phyloP scores from a whole-genome alignment of 2,797 vertebrate species.

The Atherinosoma microstoma region DNA sequence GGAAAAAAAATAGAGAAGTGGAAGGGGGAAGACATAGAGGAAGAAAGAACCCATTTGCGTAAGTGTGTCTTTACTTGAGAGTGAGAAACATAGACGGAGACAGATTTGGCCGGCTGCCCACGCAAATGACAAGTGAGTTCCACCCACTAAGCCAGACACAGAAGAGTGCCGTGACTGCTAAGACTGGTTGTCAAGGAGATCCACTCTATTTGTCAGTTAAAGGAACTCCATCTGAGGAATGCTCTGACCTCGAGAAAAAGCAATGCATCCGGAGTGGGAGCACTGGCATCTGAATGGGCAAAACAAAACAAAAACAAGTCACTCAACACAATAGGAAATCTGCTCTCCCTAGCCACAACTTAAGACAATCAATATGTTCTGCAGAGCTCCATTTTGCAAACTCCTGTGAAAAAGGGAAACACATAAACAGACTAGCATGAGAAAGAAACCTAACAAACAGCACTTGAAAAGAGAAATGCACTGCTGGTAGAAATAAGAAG shows the following conservation, averaged over 20 bases:
- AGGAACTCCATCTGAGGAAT: slow-evolving; percentile 62
- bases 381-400: slow-evolving; percentile 1
- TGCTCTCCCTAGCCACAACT: slow-evolving; percentile 24
- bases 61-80: slow-evolving; percentile 33
- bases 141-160: slow-evolving; percentile 69
- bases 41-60: slow-evolving; percentile 33
- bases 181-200: slow-evolving; percentile 78
- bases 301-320: slow-evolving; percentile 51
- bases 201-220: slow-evolving; percentile 70
- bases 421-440: slow-evolving; percentile 25
- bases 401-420: slow-evolving; percentile 7
- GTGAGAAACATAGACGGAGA: slow-evolving; percentile 50
- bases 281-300: slow-evolving; percentile 32
- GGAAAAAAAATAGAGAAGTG: slow-evolving; percentile 8
- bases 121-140: slow-evolving; percentile 68
- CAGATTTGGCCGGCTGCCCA: slow-evolving; percentile 60
- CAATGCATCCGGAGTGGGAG: slow-evolving; percentile 47
- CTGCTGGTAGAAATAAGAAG: slow-evolving; percentile 19
- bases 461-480: slow-evolving; percentile 9
- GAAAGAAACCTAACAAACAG: background rate
- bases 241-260: slow-evolving; percentile 58
- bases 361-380: slow-evolving; percentile 34
- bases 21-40: slow-evolving; percentile 24
- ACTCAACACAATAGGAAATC: slow-evolving; percentile 34
- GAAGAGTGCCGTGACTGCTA: slow-evolving; percentile 67